A percentile compares a stretch with the other conserved stretches of the same genome.
Evolutionary conservation across 2,888 invertebrate species (phyloP).

Genomic region (Lysandra coridon): DNA sequence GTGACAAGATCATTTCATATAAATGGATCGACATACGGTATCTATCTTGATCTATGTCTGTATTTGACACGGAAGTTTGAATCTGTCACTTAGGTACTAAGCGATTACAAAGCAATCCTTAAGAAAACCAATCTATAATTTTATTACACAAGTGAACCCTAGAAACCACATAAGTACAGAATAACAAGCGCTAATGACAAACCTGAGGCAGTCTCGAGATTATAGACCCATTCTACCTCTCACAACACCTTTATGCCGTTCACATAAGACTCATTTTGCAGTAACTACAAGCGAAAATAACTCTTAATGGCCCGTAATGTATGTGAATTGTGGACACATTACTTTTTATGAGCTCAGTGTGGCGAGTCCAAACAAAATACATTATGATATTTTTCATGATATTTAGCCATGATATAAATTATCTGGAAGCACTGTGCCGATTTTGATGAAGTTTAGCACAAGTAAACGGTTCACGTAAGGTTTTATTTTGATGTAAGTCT

Average conservation of each 20-base stretch:
- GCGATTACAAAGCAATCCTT: neutral
- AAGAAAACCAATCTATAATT: neutral
- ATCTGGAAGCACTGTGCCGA: neutral
- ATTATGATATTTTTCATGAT: neutral
- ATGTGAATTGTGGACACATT: slow-evolving; percentile 6
- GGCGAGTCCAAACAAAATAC: neutral
- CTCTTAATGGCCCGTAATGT: neutral
- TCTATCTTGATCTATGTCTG: too few species aligned
- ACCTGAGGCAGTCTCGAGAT: slow-evolving; percentile 2
- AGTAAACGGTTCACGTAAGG: too few species aligned
- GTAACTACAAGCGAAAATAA: neutral
- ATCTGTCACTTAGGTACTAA: too few species aligned
- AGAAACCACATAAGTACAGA: neutral
- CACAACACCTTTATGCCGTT: neutral
- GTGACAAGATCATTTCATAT: too few species aligned
- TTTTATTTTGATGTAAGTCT: too few species aligned
- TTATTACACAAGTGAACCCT: neutral
- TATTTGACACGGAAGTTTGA: too few species aligned
- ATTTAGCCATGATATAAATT: neutral
- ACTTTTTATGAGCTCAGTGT: slow-evolving; percentile 1
- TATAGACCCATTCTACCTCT: neutral
- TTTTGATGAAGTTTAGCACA: neutral
- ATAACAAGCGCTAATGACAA: slow-evolving; percentile 5
- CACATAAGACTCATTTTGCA: neutral
- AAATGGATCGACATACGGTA: too few species aligned